Evolutionary conservation across 1,140 invertebrate species (phyloP).

Genomic region (Lepidurus arcticus): DNA sequence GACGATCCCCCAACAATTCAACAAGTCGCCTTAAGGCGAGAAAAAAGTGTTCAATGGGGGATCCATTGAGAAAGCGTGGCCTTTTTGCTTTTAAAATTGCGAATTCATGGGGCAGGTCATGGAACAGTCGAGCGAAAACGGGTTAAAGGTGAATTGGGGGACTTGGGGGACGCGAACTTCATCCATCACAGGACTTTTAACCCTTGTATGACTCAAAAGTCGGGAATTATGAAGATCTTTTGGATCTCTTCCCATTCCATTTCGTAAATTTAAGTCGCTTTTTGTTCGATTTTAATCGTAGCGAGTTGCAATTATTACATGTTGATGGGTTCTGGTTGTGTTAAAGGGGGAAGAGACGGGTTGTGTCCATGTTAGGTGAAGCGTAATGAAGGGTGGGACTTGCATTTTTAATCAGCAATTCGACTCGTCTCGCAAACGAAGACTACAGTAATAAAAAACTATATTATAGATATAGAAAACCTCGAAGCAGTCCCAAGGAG

Average conservation of each 20-base stretch:
- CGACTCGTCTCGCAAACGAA: background rate
- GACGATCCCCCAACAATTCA: too few species aligned
- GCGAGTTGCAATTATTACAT: background rate
- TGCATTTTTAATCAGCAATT: conserved; percentile 19
- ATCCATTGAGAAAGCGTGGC: background rate
- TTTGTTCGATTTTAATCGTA: background rate
- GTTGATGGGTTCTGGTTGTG: background rate
- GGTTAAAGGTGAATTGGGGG: too few species aligned
- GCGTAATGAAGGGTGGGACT: conserved; percentile 17
- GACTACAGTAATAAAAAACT: too few species aligned
- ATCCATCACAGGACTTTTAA: too few species aligned
- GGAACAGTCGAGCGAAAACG: background rate
- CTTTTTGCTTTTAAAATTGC: background rate
- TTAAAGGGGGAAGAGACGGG: background rate
- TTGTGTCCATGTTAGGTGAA: conserved; percentile 21
- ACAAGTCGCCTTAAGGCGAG: too few species aligned
- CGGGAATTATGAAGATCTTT: background rate
- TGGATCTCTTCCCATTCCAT: background rate
- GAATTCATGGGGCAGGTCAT: conserved; percentile 1
- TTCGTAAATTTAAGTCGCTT: background rate
- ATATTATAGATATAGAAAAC: background rate
- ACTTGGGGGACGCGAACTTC: too few species aligned
- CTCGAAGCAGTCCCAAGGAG: background rate
- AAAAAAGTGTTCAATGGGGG: background rate
- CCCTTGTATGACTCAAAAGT: too few species aligned